phyloP scores from a whole-genome alignment of 2,888 invertebrate genomes.

The Keiferia lycopersicella region DNA sequence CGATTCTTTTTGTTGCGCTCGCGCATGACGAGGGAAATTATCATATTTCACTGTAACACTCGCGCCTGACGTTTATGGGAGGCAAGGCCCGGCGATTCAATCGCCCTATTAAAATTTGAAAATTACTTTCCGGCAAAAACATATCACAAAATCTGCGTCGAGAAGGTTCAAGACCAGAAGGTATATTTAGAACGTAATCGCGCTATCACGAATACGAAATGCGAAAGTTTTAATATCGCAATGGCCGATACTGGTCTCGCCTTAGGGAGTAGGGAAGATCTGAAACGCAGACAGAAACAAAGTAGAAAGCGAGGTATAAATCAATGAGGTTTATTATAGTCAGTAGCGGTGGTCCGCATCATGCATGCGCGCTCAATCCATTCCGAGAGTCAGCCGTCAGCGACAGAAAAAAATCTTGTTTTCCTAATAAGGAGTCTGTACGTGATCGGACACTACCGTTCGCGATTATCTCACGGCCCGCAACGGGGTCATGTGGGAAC shows the following conservation, averaged over 20 bases:
- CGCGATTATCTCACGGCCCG: slow-evolving; percentile 77
- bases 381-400: slow-evolving; percentile 44
- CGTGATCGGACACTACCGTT: slow-evolving; percentile 73
- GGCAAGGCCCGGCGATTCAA: slow-evolving; percentile 39
- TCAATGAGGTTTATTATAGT: slow-evolving; percentile 45
- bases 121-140: slow-evolving; percentile 41
- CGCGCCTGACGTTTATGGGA: slow-evolving; percentile 59
- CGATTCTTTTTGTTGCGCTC: slow-evolving; percentile 49
- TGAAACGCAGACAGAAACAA: slow-evolving; percentile 21
- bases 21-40: slow-evolving; percentile 50
- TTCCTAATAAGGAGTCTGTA: slow-evolving; percentile 72
- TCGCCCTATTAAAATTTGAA: slow-evolving; percentile 48
- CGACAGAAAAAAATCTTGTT: slow-evolving; percentile 61
- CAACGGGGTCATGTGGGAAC: slow-evolving; percentile 73
- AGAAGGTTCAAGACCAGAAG: slow-evolving; percentile 27
- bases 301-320: slow-evolving; percentile 38
- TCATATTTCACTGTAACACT: slow-evolving; percentile 70
- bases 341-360: slow-evolving; percentile 47
- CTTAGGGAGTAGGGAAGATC: slow-evolving; percentile 9
- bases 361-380: slow-evolving; percentile 61
- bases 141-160: slow-evolving; percentile 27
- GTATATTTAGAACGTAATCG: slow-evolving; percentile 15
- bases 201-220: neutral
- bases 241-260: slow-evolving; percentile 3
- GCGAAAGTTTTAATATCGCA: slow-evolving; percentile 7